A percentile compares a stretch with the other conserved stretches of the same genome.
Evolutionary conservation across 1,140 invertebrate species (phyloP).

Genomic region (Drosophila willistoni): DNA sequence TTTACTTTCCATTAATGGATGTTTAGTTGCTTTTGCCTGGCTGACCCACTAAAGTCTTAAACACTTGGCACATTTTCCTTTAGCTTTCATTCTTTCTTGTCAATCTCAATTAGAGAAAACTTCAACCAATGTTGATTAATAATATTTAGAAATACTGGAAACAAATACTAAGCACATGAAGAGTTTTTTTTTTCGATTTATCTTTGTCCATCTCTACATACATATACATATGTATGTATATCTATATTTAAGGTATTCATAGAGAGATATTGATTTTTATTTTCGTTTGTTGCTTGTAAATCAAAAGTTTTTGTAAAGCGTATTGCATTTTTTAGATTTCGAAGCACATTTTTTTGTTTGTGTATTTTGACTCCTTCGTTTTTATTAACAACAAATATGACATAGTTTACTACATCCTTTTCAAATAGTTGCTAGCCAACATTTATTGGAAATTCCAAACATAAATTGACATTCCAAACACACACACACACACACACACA

Average conservation of each 20-base stretch:
- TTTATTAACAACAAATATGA: constrained; percentile 14
- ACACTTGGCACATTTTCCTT: no score
- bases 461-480: constrained; percentile 21
- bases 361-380: background rate
- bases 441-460: constrained; percentile 18
- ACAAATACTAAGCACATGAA: no score
- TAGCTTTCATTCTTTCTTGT: no score
- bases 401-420: constrained; percentile 29
- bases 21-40: background rate
- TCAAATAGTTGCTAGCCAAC: constrained; percentile 16
- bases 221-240: background rate
- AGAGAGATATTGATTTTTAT: background rate
- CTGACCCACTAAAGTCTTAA: background rate
- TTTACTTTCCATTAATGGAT: background rate
- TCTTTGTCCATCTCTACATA: background rate
- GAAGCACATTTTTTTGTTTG: background rate
- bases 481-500: constrained; percentile 15
- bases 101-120: no score
- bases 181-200: no score
- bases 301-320: background rate
- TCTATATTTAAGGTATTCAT: background rate
- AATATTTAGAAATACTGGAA: no score
- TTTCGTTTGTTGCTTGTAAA: background rate
- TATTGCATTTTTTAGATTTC: background rate
- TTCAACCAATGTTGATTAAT: no score